A percentile compares a stretch with the other conserved stretches of the same genome.
Conservation (phyloP, 2,797 vertebrate species). For the Ispidina lecontei region DNA sequence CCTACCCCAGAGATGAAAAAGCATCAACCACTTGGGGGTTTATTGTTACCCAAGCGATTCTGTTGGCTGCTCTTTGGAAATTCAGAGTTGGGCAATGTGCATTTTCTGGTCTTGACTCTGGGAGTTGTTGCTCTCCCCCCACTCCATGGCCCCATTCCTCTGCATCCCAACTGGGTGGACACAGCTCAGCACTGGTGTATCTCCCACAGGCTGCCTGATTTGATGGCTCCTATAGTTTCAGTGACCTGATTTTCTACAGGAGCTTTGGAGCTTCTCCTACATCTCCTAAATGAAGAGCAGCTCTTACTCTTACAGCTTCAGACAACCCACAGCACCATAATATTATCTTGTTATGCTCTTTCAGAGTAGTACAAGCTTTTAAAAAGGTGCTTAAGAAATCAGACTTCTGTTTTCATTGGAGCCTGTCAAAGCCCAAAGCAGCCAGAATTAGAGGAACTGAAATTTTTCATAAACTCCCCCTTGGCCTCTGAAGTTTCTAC, state of each 20-base stretch:
- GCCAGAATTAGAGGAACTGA: neutral
- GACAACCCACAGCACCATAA: neutral
- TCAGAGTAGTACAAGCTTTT: neutral
- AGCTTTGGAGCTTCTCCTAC: neutral
- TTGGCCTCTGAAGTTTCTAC: neutral
- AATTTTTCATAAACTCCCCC: neutral
- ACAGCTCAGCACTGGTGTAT: neutral
- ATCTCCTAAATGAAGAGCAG: neutral
- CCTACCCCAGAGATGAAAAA: neutral
- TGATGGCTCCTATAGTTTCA: neutral
- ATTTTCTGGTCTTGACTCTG: neutral
- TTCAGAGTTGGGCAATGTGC: neutral
- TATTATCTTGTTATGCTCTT: neutral
- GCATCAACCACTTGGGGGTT: neutral
- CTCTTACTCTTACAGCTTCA: neutral
- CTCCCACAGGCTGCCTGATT: neutral
- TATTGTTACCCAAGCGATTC: fast-evolving
- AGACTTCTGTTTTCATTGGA: neutral
- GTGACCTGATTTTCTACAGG: neutral
- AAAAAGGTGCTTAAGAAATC: neutral
- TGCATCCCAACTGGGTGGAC: neutral
- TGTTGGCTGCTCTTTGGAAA: neutral
- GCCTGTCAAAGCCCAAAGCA: neutral
- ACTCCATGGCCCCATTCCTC: neutral
- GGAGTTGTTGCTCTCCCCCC: neutral